Base-by-base conservation (phyloP, 2,113 vertebrate genomes). In the Caracal caracal region DNA sequence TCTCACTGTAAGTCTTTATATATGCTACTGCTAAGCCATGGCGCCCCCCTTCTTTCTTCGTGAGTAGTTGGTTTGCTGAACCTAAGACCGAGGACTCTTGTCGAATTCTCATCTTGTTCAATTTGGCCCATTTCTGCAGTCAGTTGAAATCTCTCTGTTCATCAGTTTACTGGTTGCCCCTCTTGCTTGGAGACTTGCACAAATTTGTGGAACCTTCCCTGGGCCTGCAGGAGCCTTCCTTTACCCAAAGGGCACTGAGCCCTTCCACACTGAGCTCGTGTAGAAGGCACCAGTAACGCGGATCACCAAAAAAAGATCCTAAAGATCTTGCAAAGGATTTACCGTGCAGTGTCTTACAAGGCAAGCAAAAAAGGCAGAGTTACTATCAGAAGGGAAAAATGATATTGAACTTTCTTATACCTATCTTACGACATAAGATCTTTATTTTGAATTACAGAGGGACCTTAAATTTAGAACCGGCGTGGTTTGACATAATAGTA, bases 111-210 rank as follows among this genome's bases (percentile, higher is more conserved):
- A 37, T 80, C 70, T 75, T 33, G 47, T 43, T 95, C 75, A 33
- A 2, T 73, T 66, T 84, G 76, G 17, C 53, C 30, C 17, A 10
- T 71, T n/a, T 93, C 70, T 93, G 35, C 1, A 75, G 47, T 53
- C n/a, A 24, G 63, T 95, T 97, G 35, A 47, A 93, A 92, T 93
- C 49, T 83, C 51, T 89, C 53, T 73, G n/a, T 91, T 24, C 19
- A 49, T 47, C 43, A 93, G 30, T 35, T 61, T 85, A n/a, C 16
- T 43, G 19, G 63, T 61, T 43, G 33, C 24, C 13, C 13, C 13
- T 85, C 30, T 91, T 26, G 73, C 83, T 84, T 83, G 59, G 56
- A 61, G 68, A 35, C 51, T 70, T 82, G 81, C 73, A 76, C 71
- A 85, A 6, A 68, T 75, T 49, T 80, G 17, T 79, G 10, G 1